Base-by-base conservation (phyloP, 2,888 invertebrate genomes). In the Dicyrtoma fusca region DNA sequence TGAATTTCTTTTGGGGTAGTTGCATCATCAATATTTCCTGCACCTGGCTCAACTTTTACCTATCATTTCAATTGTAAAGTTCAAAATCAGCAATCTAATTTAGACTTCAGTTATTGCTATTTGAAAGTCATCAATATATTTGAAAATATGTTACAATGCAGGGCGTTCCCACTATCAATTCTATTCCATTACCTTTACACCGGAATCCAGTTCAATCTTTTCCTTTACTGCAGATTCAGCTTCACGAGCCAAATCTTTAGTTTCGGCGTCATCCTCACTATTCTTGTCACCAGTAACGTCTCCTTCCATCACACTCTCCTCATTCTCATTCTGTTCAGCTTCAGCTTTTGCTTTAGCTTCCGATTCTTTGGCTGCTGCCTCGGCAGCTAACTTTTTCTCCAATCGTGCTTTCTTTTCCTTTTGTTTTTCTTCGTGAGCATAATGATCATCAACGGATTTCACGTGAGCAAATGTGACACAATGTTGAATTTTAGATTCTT, bases 391-490 rank as follows among this genome's bases (percentile, higher is more conserved):
- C 53, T 53, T 68, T 51, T 74, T 76, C 61, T 72, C 72, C 17
- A 72, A 65, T 19, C 71, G 74, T 47, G 42, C 55, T 59, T 77
- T 72, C 64, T 76, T 76, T 34, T 74, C 71, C 61, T 74, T 71
- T 19, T 69, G 42, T 42, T 69, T 69, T 23, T 74, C 68, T 34
- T 74, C 74, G 19, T 69, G 59, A 42, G 72, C 75, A 47, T 75
- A 73, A 42, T 74, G 76, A 26, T 80, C 80, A 49, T 80, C 79
- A 14, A 80, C 80, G 25, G 59, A 65, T 55, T 79, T 79, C 3
- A 80, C 59, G 63, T 80, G 80, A 55, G 75, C 73, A 34, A 80
- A 71, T 14, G 78, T 80, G 73, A 78, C 73, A 71, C 80, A 79
- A 61, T 80, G 80, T 10, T 71, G 69, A 14, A 68, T 66, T 69